Conservation (phyloP, 2,797 vertebrate species). For the Cuculus canorus region DNA sequence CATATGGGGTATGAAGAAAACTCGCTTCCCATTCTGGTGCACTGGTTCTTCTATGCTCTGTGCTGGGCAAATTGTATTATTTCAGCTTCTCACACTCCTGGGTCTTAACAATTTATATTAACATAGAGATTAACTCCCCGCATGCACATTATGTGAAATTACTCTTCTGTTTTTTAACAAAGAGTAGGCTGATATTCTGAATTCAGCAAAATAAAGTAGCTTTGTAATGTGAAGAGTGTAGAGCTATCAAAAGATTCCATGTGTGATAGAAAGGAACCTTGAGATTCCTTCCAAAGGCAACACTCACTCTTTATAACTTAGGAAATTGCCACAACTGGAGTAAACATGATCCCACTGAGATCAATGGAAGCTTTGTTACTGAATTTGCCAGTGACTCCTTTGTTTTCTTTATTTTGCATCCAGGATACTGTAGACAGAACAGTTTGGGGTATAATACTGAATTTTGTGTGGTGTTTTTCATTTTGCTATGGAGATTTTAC, state of each 20-base stretch:
- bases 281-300: not conserved
- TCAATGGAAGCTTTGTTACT: not conserved
- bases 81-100: not conserved
- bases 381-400: not conserved
- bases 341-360: not conserved
- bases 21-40: not conserved
- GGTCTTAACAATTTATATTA: not conserved
- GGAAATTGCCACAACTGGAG: not conserved
- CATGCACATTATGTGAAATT: not conserved
- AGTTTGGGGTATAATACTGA: not conserved
- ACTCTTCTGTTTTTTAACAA: not conserved
- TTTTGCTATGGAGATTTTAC: not conserved
- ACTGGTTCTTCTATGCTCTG: fast-evolving
- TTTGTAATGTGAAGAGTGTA: not conserved
- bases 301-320: not conserved
- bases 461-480: not conserved
- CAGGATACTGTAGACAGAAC: not conserved
- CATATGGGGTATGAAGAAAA: not conserved
- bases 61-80: not conserved
- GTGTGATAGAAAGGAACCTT: not conserved
- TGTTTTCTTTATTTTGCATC: not conserved
- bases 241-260: not conserved
- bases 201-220: not conserved
- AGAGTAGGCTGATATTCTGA: not conserved
- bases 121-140: not conserved